A percentile compares a stretch with the other conserved stretches of the same genome.
These are phyloP conservation scores for Nettapus auritus DNA, from an alignment of 2,113 vertebrate genomes.

Conservation along the genomic window DNA sequence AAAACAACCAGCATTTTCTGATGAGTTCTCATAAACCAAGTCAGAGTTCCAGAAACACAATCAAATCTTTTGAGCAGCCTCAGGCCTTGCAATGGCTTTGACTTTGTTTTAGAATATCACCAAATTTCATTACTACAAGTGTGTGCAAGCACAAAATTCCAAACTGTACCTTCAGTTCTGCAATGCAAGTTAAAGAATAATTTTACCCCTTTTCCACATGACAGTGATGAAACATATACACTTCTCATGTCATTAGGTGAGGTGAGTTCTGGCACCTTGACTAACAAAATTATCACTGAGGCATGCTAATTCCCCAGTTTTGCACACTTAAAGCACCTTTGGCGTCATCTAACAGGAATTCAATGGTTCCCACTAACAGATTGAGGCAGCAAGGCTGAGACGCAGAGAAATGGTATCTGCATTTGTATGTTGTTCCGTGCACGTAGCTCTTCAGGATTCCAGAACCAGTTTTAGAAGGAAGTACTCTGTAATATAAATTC, in stretches of 20 bases:
- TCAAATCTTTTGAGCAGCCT: neutral
- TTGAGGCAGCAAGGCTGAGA: neutral
- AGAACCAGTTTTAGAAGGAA: neutral
- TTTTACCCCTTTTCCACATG: neutral
- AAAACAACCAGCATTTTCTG: neutral
- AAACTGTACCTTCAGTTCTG: neutral
- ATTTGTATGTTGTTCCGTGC: neutral
- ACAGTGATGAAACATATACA: neutral
- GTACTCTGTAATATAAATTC: neutral
- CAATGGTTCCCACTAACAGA: neutral
- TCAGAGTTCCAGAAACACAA: neutral
- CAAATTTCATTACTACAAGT: neutral
- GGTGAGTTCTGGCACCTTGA: neutral
- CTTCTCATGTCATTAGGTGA: neutral
- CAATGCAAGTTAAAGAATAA: accelerated
- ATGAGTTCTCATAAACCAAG: neutral
- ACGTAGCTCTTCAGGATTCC: neutral
- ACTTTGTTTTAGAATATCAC: neutral
- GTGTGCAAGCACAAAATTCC: neutral
- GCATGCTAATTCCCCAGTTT: neutral
- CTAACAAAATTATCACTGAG: neutral
- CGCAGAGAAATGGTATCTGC: neutral
- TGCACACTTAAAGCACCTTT: neutral
- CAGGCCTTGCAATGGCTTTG: neutral
- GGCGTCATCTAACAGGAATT: neutral